Evolutionary conservation across 2,113 vertebrate genomes (phyloP).

Genomic region (Mobula hypostoma): DNA sequence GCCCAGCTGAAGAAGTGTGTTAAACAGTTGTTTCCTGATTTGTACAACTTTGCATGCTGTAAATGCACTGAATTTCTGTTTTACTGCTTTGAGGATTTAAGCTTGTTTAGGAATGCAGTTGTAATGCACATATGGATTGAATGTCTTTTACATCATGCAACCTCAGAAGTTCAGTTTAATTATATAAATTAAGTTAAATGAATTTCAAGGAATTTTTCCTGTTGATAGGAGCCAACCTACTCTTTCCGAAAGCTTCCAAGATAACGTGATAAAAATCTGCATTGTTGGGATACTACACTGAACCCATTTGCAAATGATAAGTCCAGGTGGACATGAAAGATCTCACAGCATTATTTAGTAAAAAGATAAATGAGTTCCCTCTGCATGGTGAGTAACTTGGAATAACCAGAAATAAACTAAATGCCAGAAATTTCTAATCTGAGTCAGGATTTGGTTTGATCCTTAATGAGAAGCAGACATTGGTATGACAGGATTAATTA

Average conservation of each 20-base stretch:
- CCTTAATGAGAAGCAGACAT: neutral
- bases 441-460: neutral
- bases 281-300: neutral
- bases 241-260: neutral
- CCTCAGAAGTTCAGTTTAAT: neutral
- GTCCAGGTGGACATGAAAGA: too few relatives aligned
- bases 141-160: neutral
- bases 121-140: neutral
- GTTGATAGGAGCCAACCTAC: neutral
- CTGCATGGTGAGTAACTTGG: neutral
- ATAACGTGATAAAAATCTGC: neutral
- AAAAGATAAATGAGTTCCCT: too few relatives aligned
- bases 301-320: too few relatives aligned
- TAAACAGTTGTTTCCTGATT: neutral
- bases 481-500: neutral
- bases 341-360: too few relatives aligned
- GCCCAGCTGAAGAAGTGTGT: neutral
- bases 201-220: neutral
- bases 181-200: too few relatives aligned
- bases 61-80: neutral
- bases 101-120: neutral
- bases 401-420: neutral
- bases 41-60: neutral
- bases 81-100: neutral
- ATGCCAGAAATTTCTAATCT: conserved; percentile 4